These are phyloP conservation scores for Lagocephalus sceleratus DNA, from an alignment of 2,797 vertebrate genomes.

Conservation along the genomic window DNA sequence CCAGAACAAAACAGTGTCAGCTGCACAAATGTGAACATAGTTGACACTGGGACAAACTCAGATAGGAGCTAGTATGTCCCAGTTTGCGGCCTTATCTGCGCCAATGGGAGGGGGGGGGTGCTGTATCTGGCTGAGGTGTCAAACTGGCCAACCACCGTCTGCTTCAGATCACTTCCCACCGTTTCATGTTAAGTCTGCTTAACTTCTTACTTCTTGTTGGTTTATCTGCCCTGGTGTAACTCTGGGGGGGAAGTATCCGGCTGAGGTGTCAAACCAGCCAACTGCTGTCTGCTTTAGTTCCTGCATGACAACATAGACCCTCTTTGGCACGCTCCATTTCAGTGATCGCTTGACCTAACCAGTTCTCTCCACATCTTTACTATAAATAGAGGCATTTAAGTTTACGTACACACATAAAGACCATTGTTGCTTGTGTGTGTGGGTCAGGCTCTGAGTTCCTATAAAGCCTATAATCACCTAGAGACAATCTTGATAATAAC, in stretches of 20 bases:
- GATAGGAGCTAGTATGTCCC: constrained; percentile 32
- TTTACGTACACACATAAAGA: constrained; percentile 16
- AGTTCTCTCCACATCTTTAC: neutral
- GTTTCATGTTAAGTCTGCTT: no score
- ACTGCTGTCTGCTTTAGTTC: neutral
- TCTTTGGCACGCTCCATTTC: constrained; percentile 2
- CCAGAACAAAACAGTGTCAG: constrained; percentile 52
- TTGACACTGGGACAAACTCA: constrained; percentile 48
- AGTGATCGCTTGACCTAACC: constrained; percentile 2
- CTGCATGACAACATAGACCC: constrained; percentile 4
- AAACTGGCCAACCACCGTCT: no score
- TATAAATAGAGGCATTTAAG: constrained; percentile 1
- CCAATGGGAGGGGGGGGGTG: no score
- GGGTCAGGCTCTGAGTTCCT: no score
- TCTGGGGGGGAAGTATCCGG: no score
- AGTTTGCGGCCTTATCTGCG: neutral
- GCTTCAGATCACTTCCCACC: no score
- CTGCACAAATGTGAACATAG: constrained; percentile 41
- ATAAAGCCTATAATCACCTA: no score
- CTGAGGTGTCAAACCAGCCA: no score
- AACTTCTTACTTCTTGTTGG: neutral
- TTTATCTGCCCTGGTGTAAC: constrained; percentile 13
- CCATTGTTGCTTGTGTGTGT: no score
- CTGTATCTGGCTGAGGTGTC: no score
- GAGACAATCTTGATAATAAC: no score